Evolutionary conservation across 2,797 vertebrate species (phyloP).

Genomic region (Girardinus metallicus): DNA sequence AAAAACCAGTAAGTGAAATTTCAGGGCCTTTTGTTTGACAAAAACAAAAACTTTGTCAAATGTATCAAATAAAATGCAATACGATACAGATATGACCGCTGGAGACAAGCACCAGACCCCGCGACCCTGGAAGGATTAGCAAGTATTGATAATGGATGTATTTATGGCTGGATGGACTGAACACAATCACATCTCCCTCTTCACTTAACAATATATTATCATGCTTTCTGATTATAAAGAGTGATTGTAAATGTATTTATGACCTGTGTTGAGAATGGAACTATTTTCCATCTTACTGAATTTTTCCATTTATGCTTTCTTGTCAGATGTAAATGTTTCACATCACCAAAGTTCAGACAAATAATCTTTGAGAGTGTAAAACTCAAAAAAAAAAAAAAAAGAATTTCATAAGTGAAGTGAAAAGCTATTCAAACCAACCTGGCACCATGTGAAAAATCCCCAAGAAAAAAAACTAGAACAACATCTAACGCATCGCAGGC

Average conservation of each 20-base stretch:
- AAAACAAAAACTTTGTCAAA: not conserved
- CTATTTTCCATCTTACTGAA: not conserved
- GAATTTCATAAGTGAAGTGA: not conserved
- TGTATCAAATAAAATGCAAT: not conserved
- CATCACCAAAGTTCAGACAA: not conserved
- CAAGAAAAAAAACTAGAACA: not conserved
- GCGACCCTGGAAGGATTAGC: too few species aligned
- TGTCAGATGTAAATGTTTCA: not conserved
- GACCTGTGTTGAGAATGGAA: not conserved
- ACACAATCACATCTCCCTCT: not conserved
- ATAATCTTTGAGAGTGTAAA: not conserved
- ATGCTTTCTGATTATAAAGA: constrained; percentile 25
- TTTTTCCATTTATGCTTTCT: not conserved
- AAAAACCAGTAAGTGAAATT: not conserved
- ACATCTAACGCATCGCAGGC: not conserved
- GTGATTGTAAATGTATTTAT: not conserved
- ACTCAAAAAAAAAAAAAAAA: not conserved
- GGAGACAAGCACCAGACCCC: too few species aligned
- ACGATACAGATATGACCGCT: too few species aligned
- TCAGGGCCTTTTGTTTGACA: not conserved
- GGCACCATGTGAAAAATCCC: not conserved
- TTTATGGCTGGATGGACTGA: too few species aligned
- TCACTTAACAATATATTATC: constrained; percentile 10
- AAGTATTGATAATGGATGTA: too few species aligned
- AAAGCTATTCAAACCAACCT: not conserved